These are phyloP conservation scores for Apamea epomidion DNA, from an alignment of 2,888 invertebrate species.

Conservation along the genomic window DNA sequence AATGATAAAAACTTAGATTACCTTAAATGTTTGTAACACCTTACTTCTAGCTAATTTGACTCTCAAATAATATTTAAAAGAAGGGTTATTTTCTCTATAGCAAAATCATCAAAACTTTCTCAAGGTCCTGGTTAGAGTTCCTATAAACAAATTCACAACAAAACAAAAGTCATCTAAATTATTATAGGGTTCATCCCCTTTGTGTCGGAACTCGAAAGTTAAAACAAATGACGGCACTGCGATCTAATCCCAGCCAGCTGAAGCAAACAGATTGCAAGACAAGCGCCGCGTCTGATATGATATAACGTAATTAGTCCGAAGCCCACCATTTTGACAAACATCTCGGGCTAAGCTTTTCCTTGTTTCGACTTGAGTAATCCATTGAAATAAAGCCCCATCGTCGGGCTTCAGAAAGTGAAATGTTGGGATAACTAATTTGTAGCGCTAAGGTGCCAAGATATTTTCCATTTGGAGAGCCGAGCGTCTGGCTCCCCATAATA, in stretches of 20 bases:
- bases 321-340: conserved; percentile 49
- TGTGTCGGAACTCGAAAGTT: conserved; percentile 13
- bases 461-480: conserved; percentile 53
- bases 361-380: conserved; percentile 39
- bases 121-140: too few relatives aligned
- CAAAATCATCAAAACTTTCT: neutral
- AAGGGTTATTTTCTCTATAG: neutral
- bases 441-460: conserved; percentile 58
- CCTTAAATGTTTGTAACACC: neutral
- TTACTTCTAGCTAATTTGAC: neutral
- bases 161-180: conserved; percentile 42
- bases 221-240: conserved; percentile 34
- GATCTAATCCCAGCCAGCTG: conserved; percentile 29
- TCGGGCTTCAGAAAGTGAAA: conserved; percentile 28
- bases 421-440: conserved; percentile 54
- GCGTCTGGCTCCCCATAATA: conserved; percentile 50
- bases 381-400: conserved; percentile 45
- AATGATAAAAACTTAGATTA: neutral
- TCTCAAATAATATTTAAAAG: neutral
- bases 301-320: conserved; percentile 48
- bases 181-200: neutral
- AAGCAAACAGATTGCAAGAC: conserved; percentile 41
- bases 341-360: conserved; percentile 29
- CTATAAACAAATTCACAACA: neutral
- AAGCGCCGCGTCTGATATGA: conserved; percentile 34